These are phyloP conservation scores for Dascyllus trimaculatus DNA, from an alignment of 2,113 vertebrate species.

Conservation along the genomic window DNA sequence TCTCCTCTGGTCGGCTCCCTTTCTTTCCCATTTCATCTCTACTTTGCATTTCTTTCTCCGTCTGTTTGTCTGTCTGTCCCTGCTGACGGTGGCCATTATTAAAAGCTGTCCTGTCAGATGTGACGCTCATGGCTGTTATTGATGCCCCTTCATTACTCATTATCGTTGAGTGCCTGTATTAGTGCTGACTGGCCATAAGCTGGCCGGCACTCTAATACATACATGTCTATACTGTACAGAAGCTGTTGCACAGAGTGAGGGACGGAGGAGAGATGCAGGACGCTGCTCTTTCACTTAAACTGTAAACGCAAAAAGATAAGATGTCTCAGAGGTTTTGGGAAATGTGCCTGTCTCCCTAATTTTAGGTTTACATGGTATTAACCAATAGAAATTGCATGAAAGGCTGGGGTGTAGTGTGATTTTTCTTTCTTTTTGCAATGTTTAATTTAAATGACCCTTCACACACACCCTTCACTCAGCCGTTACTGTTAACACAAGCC, in stretches of 20 bases:
- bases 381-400: constrained; percentile 39
- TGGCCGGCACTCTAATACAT: constrained; percentile 30
- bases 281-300: too few relatives aligned
- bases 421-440: neutral
- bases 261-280: neutral
- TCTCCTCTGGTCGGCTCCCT: neutral
- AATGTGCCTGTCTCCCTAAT: neutral
- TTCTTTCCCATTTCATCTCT: neutral
- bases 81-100: constrained; percentile 70
- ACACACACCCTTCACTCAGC: constrained; percentile 50
- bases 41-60: constrained; percentile 1
- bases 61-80: constrained; percentile 8
- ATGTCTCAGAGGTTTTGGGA: neutral
- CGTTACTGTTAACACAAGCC: constrained; percentile 55
- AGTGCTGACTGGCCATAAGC: constrained; percentile 72
- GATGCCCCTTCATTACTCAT: constrained; percentile 76
- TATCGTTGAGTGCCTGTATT: constrained; percentile 68
- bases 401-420: constrained; percentile 1
- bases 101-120: constrained; percentile 67
- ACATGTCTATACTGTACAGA: neutral
- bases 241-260: constrained; percentile 7
- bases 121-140: constrained; percentile 67
- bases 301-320: too few relatives aligned
- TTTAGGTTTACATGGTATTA: neutral
- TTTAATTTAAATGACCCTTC: constrained; percentile 53